Percentiles rank a stretch among this genome's conserved stretches.
These are phyloP conservation scores for Andrena minutula DNA, from an alignment of 2,888 invertebrate genomes.

Conservation along the genomic window DNA sequence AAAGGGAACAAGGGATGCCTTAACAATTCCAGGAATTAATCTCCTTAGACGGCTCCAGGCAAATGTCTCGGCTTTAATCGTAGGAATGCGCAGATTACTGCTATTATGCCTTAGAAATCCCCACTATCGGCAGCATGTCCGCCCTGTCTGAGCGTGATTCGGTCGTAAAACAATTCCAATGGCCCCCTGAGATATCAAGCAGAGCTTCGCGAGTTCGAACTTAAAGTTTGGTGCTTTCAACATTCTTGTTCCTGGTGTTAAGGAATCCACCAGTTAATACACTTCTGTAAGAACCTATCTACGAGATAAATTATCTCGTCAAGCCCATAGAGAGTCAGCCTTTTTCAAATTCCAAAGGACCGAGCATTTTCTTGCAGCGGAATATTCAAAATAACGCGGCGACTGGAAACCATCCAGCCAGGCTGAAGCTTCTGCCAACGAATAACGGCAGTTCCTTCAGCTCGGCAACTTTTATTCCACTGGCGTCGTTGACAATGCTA, in stretches of 20 bases:
- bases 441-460: not conserved
- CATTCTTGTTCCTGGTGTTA: not conserved
- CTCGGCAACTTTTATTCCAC: not conserved
- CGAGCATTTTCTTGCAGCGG: not conserved
- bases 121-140: not conserved
- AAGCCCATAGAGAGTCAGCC: too few species aligned
- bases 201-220: not conserved
- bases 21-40: constrained; percentile 10
- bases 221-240: not conserved
- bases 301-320: too few species aligned
- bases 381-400: not conserved
- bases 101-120: constrained; percentile 6
- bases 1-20: not conserved
- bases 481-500: not conserved
- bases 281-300: too few species aligned
- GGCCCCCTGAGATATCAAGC: not conserved
- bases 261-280: too few species aligned
- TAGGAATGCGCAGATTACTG: constrained; percentile 5
- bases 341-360: too few species aligned
- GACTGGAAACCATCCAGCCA: not conserved
- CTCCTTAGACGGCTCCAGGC: not conserved
- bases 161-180: not conserved
- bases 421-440: not conserved
- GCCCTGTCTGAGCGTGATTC: not conserved
- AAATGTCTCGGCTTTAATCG: constrained; percentile 4